Conservation (phyloP, 2,113 vertebrate genomes). For the Cyanoliseus patagonus region DNA sequence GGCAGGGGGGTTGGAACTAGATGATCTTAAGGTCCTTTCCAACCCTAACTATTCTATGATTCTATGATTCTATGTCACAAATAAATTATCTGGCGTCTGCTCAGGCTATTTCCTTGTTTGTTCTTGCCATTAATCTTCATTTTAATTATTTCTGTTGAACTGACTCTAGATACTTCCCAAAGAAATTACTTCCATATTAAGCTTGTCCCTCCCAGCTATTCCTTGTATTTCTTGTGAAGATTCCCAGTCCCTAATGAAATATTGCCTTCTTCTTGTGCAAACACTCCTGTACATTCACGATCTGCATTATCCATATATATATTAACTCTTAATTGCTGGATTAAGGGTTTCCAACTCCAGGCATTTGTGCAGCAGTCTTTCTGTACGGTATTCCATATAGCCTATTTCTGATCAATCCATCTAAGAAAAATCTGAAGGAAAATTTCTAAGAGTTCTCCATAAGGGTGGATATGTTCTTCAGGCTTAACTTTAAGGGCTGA, state of each 20-base stretch:
- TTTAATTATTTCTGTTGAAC: slow-evolving; percentile 21
- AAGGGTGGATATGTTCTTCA: background rate
- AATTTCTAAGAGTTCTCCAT: background rate
- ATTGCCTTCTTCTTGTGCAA: background rate
- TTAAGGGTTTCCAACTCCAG: background rate
- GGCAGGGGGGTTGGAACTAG: too few relatives aligned
- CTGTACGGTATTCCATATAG: background rate
- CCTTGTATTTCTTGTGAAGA: background rate
- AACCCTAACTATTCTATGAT: too few relatives aligned
- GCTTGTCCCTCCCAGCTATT: slow-evolving; percentile 25
- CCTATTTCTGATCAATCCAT: background rate
- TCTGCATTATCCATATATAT: background rate
- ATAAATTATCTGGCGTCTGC: background rate
- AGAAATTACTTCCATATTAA: slow-evolving; percentile 10
- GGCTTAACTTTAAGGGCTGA: background rate
- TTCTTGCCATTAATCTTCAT: background rate
- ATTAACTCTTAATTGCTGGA: slow-evolving; percentile 24
- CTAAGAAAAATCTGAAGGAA: background rate
- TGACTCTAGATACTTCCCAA: background rate
- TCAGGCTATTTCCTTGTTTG: slow-evolving; percentile 12
- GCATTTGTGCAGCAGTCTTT: background rate
- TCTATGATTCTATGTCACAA: background rate
- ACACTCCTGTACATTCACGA: background rate
- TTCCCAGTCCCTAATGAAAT: slow-evolving; percentile 13
- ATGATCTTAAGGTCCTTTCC: too few relatives aligned